phyloP scores from a whole-genome alignment of 1,140 invertebrate genomes.

The Bombus waltoni region DNA sequence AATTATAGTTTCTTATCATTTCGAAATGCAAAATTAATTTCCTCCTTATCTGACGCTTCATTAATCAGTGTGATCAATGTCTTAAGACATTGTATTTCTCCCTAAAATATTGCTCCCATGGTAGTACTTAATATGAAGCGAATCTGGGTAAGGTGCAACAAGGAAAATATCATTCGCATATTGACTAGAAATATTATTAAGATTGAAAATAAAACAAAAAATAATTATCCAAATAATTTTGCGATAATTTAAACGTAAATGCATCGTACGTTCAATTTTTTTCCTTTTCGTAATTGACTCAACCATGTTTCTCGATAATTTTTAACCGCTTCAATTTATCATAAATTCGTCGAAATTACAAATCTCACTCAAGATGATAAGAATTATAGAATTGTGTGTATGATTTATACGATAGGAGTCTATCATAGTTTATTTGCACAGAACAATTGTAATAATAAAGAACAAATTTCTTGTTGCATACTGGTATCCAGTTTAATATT shows the following conservation, averaged over 20 bases:
- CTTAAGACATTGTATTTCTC: constrained; percentile 9
- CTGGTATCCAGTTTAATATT: constrained; percentile 64
- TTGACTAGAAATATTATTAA: background rate
- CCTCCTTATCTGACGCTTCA: background rate
- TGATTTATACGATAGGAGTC: background rate
- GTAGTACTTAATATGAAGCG: constrained; percentile 45
- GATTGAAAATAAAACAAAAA: background rate
- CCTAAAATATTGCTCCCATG: constrained; percentile 25
- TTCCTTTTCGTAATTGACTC: background rate
- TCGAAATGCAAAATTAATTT: background rate
- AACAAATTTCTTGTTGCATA: constrained; percentile 57
- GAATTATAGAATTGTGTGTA: background rate
- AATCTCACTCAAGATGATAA: background rate
- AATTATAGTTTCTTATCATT: constrained; percentile 8
- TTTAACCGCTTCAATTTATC: background rate
- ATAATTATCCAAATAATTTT: background rate
- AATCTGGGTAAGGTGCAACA: constrained; percentile 42
- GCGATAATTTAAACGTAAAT: background rate
- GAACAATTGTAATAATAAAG: background rate
- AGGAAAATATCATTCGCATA: background rate
- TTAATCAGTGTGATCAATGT: background rate
- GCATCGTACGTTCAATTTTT: background rate
- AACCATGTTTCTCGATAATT: background rate
- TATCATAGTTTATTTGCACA: background rate
- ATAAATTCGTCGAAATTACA: background rate